phyloP scores from a whole-genome alignment of 2,113 vertebrate genomes.

The Periophthalmodon schlosseri region DNA sequence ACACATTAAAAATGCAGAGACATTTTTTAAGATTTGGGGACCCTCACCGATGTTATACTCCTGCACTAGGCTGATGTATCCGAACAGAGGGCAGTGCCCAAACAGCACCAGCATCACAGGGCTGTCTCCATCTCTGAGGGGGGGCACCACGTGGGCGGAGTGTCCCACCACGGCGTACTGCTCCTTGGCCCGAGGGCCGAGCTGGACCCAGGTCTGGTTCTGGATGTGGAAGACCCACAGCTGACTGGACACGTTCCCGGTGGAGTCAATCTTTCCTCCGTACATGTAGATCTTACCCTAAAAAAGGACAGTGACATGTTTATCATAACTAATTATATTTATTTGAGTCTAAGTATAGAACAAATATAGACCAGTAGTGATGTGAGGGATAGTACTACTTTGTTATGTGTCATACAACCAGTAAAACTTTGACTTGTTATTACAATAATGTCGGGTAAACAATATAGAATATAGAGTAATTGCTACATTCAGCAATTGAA shows the following conservation, averaged over 20 bases:
- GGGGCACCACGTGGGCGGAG: slow-evolving; percentile 86
- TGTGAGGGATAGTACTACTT: neutral
- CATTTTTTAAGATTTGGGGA: neutral
- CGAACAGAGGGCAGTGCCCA: slow-evolving; percentile 94
- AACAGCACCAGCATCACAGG: slow-evolving; percentile 92
- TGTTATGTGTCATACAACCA: too few relatives aligned
- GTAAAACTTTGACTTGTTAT: too few relatives aligned
- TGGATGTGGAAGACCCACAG: slow-evolving; percentile 90
- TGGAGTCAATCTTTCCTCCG: slow-evolving; percentile 93
- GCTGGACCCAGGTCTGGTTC: slow-evolving; percentile 85
- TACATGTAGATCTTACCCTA: slow-evolving; percentile 97
- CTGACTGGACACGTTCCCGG: slow-evolving; percentile 92
- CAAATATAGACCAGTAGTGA: neutral
- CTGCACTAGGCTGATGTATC: slow-evolving; percentile 94
- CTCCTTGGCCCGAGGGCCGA: slow-evolving; percentile 81
- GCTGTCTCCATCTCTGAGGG: slow-evolving; percentile 56
- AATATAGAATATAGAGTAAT: too few relatives aligned
- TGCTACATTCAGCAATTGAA: neutral
- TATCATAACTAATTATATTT: neutral
- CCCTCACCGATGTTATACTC: slow-evolving; percentile 88
- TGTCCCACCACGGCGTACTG: slow-evolving; percentile 96
- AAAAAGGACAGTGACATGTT: slow-evolving; percentile 1
- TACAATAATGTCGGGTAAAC: too few relatives aligned
- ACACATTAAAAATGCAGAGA: slow-evolving; percentile 4
- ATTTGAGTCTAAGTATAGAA: neutral